Evolutionary conservation across 1,140 invertebrate species (phyloP).

Genomic region (Colletes latitarsis): DNA sequence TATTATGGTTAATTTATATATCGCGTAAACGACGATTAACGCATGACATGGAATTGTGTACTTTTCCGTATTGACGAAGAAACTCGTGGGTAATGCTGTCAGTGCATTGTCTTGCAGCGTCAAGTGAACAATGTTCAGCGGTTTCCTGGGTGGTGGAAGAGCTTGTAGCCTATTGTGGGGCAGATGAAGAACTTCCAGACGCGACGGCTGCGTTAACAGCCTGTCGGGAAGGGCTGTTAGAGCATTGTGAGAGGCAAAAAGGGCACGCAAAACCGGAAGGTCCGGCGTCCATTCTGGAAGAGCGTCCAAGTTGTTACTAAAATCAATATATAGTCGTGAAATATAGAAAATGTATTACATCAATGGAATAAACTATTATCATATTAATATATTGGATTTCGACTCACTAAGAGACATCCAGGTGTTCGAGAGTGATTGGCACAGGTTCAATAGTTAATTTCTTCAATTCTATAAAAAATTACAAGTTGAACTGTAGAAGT

Average conservation of each 20-base stretch:
- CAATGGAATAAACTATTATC: not conserved
- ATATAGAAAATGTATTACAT: not conserved
- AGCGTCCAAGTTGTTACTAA: slow-evolving; percentile 86
- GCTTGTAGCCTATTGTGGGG: slow-evolving; percentile 88
- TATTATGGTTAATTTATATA: not conserved
- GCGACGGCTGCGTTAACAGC: slow-evolving; percentile 87
- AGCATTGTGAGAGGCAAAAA: slow-evolving; percentile 89
- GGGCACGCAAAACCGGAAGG: slow-evolving; percentile 86
- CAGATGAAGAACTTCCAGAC: slow-evolving; percentile 87
- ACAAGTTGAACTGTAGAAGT: not conserved
- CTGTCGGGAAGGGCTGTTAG: slow-evolving; percentile 86
- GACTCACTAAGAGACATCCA: slow-evolving; percentile 88
- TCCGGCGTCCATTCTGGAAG: slow-evolving; percentile 90
- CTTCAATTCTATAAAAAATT: slow-evolving; percentile 82
- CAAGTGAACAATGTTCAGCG: slow-evolving; percentile 86
- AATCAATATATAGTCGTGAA: slow-evolving; percentile 37
- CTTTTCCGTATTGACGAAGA: slow-evolving; percentile 87
- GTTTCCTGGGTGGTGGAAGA: slow-evolving; percentile 85
- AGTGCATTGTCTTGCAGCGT: slow-evolving; percentile 90
- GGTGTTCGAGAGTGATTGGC: slow-evolving; percentile 86
- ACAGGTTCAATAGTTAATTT: slow-evolving; percentile 84
- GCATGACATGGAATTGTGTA: slow-evolving; percentile 44
- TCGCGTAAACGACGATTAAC: too few relatives aligned
- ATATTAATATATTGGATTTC: not conserved
- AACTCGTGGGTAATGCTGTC: slow-evolving; percentile 87